phyloP scores from a whole-genome alignment of 2,888 invertebrate genomes.

The Troides aeacus region DNA sequence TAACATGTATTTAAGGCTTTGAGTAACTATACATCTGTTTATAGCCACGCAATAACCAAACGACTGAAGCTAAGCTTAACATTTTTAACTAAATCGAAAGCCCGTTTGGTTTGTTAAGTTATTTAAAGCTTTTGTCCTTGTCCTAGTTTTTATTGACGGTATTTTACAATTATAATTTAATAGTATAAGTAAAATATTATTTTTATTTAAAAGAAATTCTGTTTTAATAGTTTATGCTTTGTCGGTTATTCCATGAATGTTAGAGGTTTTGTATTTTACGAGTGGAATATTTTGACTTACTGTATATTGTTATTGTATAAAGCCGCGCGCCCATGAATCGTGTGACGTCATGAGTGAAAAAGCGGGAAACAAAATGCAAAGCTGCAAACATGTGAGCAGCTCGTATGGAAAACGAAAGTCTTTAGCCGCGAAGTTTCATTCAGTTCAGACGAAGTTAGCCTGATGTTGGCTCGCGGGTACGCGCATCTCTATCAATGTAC shows the following conservation, averaged over 20 bases:
- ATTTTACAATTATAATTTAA: neutral
- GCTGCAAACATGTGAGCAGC: slow-evolving; percentile 69
- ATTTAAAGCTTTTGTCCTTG: neutral
- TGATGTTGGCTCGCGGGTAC: slow-evolving; percentile 57
- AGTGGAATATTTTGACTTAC: neutral
- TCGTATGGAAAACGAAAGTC: slow-evolving; percentile 80
- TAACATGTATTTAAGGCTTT: too few relatives aligned
- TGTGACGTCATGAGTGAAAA: slow-evolving; percentile 73
- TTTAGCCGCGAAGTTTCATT: slow-evolving; percentile 70
- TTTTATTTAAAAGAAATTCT: too few relatives aligned
- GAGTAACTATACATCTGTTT: too few relatives aligned
- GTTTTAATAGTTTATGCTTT: too few relatives aligned
- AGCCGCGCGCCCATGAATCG: slow-evolving; percentile 47
- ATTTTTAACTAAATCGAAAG: too few relatives aligned
- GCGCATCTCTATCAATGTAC: slow-evolving; percentile 32
- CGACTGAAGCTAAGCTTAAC: too few relatives aligned
- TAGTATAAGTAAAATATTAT: neutral
- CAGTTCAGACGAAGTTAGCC: slow-evolving; percentile 74
- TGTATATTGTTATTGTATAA: slow-evolving; percentile 17
- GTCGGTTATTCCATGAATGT: too few relatives aligned
- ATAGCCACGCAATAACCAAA: too few relatives aligned
- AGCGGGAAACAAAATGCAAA: slow-evolving; percentile 75
- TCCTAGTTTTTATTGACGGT: neutral
- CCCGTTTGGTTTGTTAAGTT: too few relatives aligned
- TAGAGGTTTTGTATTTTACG: neutral